Base-by-base conservation (phyloP, 2,797 vertebrate genomes). In the Acridotheres tristis region DNA sequence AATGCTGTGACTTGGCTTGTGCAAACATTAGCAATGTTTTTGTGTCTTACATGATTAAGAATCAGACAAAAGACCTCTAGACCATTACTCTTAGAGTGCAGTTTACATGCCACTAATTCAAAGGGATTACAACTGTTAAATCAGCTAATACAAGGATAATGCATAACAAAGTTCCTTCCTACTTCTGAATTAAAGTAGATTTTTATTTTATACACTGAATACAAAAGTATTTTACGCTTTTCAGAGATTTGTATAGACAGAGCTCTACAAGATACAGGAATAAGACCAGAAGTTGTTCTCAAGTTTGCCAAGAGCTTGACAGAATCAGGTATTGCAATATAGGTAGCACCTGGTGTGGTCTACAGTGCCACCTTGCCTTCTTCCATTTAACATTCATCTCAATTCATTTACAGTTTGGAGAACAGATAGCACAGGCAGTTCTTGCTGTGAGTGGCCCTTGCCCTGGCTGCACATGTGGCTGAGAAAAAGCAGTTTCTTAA, bases 11-110 rank as follows among this genome's bases (percentile, higher is more conserved):
- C 69, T 94, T 92, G 88, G 76, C 82, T 91, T 84, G 15, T 72
- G 66, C 43, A 90, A 91, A 81, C 8, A 6, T 62, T 48, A 55
- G 18, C 22, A 90, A 81, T 90, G 90, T 93, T 95, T 94, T 68
- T 85, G 58, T 66, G 68, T 75, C 73, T 82, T 81, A 63, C 55
- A 73, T 17, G 40, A 89, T 23, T 66, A 88, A 83, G 40, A 92
- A 80, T 80, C 75, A 81, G 48, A 78, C 43, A 81, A 88, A 93
- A 86, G 73, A 55, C 53, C 55, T 78, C 58, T 73, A 72, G 69
- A 63, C 16, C 48, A 47, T 89, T 88, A 69, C 32, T 84, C 59
- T 86, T 84, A 63, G 11, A 79, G 18, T 10, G 4, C 30, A 79
- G 29, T 62, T 58, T 85, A 30, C 43, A 68, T 38, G 40, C 62